Evolutionary conservation across 2,113 vertebrate species (phyloP).

Genomic region (Elaphurus davidianus): DNA sequence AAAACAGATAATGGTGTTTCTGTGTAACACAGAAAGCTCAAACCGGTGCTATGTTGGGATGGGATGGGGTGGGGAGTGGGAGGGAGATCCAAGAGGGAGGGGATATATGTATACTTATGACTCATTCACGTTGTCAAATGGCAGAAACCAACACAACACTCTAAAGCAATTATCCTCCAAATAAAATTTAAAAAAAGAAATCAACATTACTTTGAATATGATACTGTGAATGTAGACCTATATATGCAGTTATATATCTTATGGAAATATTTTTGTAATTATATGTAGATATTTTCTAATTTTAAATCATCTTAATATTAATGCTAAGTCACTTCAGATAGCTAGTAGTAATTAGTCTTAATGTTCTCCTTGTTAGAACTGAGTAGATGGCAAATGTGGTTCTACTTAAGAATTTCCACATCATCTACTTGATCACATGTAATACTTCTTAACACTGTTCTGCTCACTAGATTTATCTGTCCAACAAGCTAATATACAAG

Average conservation of each 20-base stretch:
- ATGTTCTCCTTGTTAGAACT: neutral
- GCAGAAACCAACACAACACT: neutral
- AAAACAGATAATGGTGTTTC: neutral
- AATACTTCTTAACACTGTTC: neutral
- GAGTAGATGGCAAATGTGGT: neutral
- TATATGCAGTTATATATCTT: neutral
- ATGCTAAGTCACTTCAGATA: neutral
- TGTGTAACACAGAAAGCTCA: neutral
- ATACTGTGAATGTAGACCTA: neutral
- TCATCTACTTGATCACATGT: neutral
- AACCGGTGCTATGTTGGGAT: neutral
- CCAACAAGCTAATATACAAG: neutral
- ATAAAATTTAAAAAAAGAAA: neutral
- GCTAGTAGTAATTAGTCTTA: neutral
- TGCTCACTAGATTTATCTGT: neutral
- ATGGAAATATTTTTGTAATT: neutral
- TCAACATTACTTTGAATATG: neutral
- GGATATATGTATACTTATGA: neutral
- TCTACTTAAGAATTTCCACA: neutral
- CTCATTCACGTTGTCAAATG: neutral
- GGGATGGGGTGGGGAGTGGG: neutral
- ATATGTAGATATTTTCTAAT: neutral
- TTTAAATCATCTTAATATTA: neutral
- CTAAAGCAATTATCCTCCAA: neutral
- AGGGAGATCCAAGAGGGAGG: neutral